A percentile compares a stretch with the other conserved stretches of the same genome.
Evolutionary conservation across 2,888 invertebrate genomes (phyloP).

Genomic region (Leistus spinibarbis): DNA sequence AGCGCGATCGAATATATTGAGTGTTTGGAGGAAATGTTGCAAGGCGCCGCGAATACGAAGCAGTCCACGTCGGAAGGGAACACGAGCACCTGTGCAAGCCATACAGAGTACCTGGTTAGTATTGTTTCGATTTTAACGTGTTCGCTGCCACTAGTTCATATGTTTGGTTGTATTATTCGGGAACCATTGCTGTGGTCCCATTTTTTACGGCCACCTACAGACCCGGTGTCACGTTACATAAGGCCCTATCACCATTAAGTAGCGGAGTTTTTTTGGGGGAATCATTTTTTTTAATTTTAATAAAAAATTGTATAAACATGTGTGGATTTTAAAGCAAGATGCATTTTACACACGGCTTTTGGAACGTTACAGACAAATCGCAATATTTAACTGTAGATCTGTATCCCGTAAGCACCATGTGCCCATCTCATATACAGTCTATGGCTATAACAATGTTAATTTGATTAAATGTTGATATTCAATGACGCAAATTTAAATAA

Average conservation of each 20-base stretch:
- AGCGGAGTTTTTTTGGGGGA: not conserved
- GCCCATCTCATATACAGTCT: too few species aligned
- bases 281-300: not conserved
- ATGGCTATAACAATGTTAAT: too few species aligned
- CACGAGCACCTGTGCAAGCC: not conserved
- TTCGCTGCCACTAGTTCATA: not conserved
- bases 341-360: too few species aligned
- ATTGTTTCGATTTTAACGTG: not conserved
- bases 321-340: not conserved
- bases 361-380: too few species aligned
- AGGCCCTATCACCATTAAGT: not conserved
- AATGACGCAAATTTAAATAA: too few species aligned
- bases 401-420: too few species aligned
- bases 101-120: constrained; percentile 2
- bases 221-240: not conserved
- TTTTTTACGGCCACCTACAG: not conserved
- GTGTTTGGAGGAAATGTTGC: constrained; percentile 80
- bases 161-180: not conserved
- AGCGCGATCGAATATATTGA: constrained; percentile 99
- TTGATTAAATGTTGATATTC: too few species aligned
- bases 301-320: not conserved
- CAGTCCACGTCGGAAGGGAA: constrained; percentile 41
- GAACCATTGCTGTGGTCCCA: not conserved
- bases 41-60: constrained; percentile 62
- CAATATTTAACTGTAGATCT: too few species aligned